A percentile compares a stretch with the other conserved stretches of the same genome.
Evolutionary conservation across 2,797 vertebrate genomes (phyloP).

Genomic region (Cirrhinus mrigala): DNA sequence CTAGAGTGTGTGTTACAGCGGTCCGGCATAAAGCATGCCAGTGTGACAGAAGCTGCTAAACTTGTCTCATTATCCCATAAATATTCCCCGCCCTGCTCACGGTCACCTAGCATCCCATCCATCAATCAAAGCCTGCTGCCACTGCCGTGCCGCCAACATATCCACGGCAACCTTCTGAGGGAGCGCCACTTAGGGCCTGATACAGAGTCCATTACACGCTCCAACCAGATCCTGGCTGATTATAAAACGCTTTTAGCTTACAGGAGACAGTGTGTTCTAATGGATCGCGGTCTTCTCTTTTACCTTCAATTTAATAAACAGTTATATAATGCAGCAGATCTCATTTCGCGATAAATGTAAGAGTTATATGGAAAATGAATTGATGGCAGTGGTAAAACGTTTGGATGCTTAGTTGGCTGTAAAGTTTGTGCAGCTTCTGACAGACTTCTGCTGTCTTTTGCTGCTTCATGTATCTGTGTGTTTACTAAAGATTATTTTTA

Average conservation of each 20-base stretch:
- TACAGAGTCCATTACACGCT: conserved; percentile 38
- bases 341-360: conserved; percentile 13
- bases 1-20: conserved; percentile 14
- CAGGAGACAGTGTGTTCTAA: conserved; percentile 33
- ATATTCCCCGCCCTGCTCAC: conserved; percentile 73
- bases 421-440: conserved; percentile 8
- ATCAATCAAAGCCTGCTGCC: conserved; percentile 73
- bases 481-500: neutral
- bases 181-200: neutral
- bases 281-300: conserved; percentile 33
- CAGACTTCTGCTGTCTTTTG: neutral
- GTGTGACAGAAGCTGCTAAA: conserved; percentile 51
- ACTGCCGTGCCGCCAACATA: conserved; percentile 66
- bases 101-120: conserved; percentile 76
- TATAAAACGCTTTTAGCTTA: conserved; percentile 34
- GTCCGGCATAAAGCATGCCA: conserved; percentile 28
- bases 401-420: neutral
- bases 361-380: conserved; percentile 21
- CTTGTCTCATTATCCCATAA: conserved; percentile 63
- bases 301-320: conserved; percentile 22
- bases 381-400: neutral
- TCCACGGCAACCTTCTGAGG: conserved; percentile 70
- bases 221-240: conserved; percentile 33
- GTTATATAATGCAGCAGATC: neutral
- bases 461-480: conserved; percentile 22